Base-by-base conservation (phyloP, 2,888 invertebrate species). In the Drosophila koepferae region DNA sequence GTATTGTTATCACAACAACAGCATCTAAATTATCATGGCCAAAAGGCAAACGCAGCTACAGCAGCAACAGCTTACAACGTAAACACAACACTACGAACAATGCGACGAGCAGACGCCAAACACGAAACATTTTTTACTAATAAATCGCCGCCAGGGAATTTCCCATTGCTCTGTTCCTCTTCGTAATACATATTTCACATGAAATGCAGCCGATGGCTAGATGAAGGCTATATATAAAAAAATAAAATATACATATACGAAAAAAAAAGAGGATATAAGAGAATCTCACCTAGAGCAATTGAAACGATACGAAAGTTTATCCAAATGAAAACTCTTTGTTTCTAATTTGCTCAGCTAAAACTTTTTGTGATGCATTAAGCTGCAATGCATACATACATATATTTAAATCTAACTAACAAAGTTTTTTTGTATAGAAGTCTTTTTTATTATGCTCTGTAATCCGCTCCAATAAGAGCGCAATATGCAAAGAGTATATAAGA, bases 91-190 rank as follows among this genome's bases (percentile, higher is more conserved):
- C 75, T 71, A 77, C 64, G 77, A 81, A 77, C 71, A 87, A 77
- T 74, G 64, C 74, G 64, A 81, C 66, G 65, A 55, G 71, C 63
- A 70, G 72, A 77, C 77, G 69, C 80, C 74, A 75, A 82, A 82
- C 86, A 85, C 81, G 86, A 82, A 80, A 82, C 72, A 80, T 77
- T 85, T 89, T 81, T 81, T 77, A 80, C 81, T 81, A 82, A 81
- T 81, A 81, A 81, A 81, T 72, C 54, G 70, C 75, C 82, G 43
- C 16, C 20, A 68, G 80, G 69, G 59, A 51, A 75, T 72, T 72
- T 85, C 69, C 74, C 70, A 81, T 68, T 77, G 78, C 74, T 70
- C 40, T 61, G 81, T 58, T 78, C 60, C 60, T 67, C 64, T 70
- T 54, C 61, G 70, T 70, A 80, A 80, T 77, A 79, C 66, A 72